Base-by-base conservation (phyloP, 2,888 invertebrate genomes). In the Plebejus anna region DNA sequence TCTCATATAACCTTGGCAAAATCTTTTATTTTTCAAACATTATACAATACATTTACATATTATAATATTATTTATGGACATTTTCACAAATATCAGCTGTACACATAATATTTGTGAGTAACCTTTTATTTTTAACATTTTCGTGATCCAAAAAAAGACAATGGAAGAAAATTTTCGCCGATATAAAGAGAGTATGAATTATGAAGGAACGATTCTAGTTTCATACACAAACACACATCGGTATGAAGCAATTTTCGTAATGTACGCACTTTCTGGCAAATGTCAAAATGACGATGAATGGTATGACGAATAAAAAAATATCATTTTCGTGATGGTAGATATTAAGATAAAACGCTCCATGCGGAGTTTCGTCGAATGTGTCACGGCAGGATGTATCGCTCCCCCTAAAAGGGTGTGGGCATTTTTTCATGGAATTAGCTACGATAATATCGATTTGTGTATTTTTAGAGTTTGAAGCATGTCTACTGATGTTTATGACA, bases 301-400 rank as follows among this genome's bases (percentile, higher is more conserved):
- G 66, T 66, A 11, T 66, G 38, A 42, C 71, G 16, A 42, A 71
- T 71, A 71, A 71, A 42, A 71, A 71, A 42, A 42, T 71, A 42
- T n/a, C 7, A 71, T 16, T 42, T 42, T 71, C 71, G 71, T 71
- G 71, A 42, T 42, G 71, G n/a, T 6, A 9, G 71, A 7, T 42
- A 71, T 71, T 71, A 42, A 42, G 71, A 71, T 71, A 71, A 71
- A 71, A 71, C 71, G 66, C 42, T 70, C 42, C 42, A 42, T 42
- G 2, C 4, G 38, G 71, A 38, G 61, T 66, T 36, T 36, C 32
- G 66, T 32, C 32, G 13, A 66, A 66, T 36, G 9, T 28, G 66
- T 13, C 16, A 16, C 9, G 66, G 1, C 61, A 61, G 22, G 22
- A 9, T 32, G 32, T 66, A 16, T 66, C 32, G 32, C 32, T 28